Evolutionary conservation across 2,888 invertebrate genomes (phyloP), one percentile per base, ranked within the genome.

Genomic region (Seira ritae): DNA sequence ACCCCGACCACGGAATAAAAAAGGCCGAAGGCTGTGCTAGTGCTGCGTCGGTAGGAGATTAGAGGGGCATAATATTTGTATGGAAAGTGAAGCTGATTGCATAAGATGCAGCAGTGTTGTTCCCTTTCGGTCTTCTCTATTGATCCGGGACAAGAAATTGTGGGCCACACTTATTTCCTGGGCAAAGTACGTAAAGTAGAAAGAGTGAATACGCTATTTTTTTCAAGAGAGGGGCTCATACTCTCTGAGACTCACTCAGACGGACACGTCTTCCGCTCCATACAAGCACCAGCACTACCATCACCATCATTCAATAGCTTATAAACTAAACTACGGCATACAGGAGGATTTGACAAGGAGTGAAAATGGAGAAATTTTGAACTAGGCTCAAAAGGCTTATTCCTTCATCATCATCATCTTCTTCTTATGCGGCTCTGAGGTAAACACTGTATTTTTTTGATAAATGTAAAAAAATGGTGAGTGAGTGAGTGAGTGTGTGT

Each of bases 181-280:
- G 55, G 55, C 12, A 55, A 55, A 55, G 55, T 55, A 3, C 3
- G 55, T 55, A 55, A 31, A 31, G 55, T 15, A 12, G 15, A n/a
- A 55, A 55, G 12, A 3, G 55, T 1, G 55, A 55, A 17, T 17
- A 55, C 17, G 12, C n/a, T 55, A 8, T 55, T 31, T 55, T n/a
- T 8, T 8, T 8, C 3, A 12, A 55, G 55, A 55, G 55, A 55
- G 55, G 55, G 55, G 31, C 31, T 4, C 17, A 55, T 55, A 55
- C 17, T 55, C 55, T 3, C 3, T 73, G 31, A n/a, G n/a, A n/a
- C n/a, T n/a, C n/a, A n/a, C n/a, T 66, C 31, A 42, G 31, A 73
- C 73, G 73, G 73, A 73, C 79, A 79, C 72, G 79, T 72, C 80
- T 80, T 80, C 80, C 80, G 73, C 80, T 67, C 80, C 15, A 31